Evolutionary conservation across 2,113 vertebrate genomes (phyloP).

Genomic region (Pterocles gutturalis): DNA sequence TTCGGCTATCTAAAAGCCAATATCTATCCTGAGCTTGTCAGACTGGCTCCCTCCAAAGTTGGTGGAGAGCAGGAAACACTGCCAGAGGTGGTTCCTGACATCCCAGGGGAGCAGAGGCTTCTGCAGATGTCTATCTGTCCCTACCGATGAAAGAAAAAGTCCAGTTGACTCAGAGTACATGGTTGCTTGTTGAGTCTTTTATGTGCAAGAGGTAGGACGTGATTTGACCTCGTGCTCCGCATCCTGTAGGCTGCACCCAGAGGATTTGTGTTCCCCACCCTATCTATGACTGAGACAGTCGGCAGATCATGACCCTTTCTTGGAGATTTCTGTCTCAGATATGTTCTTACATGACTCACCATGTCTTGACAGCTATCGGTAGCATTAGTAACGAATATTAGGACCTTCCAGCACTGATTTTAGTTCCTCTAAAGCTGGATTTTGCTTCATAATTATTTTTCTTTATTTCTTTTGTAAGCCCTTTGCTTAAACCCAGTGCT

Average conservation of each 20-base stretch:
- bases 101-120: not conserved
- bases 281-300: not conserved
- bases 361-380: not conserved
- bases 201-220: rapidly evolving
- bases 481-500: not conserved
- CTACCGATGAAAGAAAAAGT: not conserved
- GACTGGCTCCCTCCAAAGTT: not conserved
- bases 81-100: not conserved
- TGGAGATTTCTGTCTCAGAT: not conserved
- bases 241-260: not conserved
- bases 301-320: not conserved
- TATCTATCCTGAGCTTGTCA: not conserved
- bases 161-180: not conserved
- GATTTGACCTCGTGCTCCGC: not conserved
- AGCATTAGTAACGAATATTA: not conserved
- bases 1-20: not conserved
- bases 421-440: not conserved
- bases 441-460: not conserved
- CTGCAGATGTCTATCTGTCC: not conserved
- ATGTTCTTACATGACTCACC: not conserved
- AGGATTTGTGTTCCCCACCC: not conserved
- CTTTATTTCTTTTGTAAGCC: not conserved
- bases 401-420: not conserved
- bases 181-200: not conserved
- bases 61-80: not conserved